Conservation (phyloP, 2,113 vertebrate species). For the Martes martes region DNA sequence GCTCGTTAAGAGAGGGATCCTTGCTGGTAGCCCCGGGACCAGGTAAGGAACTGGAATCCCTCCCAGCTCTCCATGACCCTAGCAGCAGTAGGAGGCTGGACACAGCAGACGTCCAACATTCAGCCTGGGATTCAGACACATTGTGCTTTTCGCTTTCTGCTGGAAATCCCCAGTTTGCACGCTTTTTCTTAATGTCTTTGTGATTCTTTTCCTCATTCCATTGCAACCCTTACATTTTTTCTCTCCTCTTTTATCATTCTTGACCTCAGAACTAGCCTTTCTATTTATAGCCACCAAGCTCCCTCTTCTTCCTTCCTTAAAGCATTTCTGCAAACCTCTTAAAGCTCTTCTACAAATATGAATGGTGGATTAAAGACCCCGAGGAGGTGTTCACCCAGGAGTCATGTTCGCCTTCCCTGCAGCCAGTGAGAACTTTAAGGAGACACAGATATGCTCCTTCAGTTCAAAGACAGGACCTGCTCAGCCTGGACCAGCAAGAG, state of each 20-base stretch:
- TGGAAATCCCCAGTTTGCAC: background rate
- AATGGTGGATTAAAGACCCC: background rate
- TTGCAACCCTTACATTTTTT: background rate
- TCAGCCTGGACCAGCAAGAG: background rate
- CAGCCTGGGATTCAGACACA: background rate
- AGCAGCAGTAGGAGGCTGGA: background rate
- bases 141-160: background rate
- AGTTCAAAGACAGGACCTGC: background rate
- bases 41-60: background rate
- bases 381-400: background rate
- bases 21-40: background rate
- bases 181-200: background rate
- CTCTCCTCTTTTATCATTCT: conserved; percentile 27
- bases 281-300: conserved; percentile 43
- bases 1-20: background rate
- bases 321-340: conserved; percentile 42
- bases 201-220: background rate
- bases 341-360: background rate
- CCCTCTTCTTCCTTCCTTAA: conserved; percentile 26
- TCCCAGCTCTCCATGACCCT: background rate
- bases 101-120: background rate
- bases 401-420: background rate
- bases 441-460: background rate
- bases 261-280: conserved; percentile 49
- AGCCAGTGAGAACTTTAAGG: background rate